A percentile compares a stretch with the other conserved stretches of the same genome.
Evolutionary conservation across 2,888 invertebrate genomes (phyloP).

Genomic region (Schizotus pectinicornis): DNA sequence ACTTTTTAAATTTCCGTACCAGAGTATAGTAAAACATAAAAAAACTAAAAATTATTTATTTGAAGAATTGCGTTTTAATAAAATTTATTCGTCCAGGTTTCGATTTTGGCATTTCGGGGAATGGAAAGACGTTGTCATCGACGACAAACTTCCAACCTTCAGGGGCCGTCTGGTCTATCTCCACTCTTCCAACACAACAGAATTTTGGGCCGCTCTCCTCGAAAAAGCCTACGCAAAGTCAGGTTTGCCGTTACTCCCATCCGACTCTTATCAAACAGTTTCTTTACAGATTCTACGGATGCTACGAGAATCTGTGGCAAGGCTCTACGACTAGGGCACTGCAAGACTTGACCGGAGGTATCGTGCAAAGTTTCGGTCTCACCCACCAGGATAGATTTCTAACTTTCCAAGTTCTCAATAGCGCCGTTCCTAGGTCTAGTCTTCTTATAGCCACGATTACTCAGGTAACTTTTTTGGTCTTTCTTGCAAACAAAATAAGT

Average conservation of each 20-base stretch:
- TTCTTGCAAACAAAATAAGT: too few relatives aligned
- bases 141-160: conserved; percentile 77
- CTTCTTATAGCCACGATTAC: conserved; percentile 71
- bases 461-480: conserved; percentile 41
- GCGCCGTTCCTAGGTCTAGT: conserved; percentile 74
- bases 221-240: conserved; percentile 86
- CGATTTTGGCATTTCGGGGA: conserved; percentile 82
- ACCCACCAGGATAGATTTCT: conserved; percentile 69
- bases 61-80: background rate
- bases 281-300: conserved; percentile 67
- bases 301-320: conserved; percentile 69
- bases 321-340: conserved; percentile 72
- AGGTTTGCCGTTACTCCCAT: conserved; percentile 38
- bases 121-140: conserved; percentile 77
- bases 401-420: conserved; percentile 69
- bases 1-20: too few relatives aligned
- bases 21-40: too few relatives aligned
- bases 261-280: background rate
- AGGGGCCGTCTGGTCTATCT: conserved; percentile 69
- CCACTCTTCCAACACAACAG: conserved; percentile 66
- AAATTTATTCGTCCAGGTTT: conserved; percentile 61
- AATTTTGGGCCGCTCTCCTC: conserved; percentile 79
- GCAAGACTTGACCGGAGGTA: conserved; percentile 76
- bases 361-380: conserved; percentile 75
- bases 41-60: background rate